Evolutionary conservation across 2,888 invertebrate genomes (phyloP), one percentile per base, ranked within the genome.

Genomic region (Agrochola circellaris): DNA sequence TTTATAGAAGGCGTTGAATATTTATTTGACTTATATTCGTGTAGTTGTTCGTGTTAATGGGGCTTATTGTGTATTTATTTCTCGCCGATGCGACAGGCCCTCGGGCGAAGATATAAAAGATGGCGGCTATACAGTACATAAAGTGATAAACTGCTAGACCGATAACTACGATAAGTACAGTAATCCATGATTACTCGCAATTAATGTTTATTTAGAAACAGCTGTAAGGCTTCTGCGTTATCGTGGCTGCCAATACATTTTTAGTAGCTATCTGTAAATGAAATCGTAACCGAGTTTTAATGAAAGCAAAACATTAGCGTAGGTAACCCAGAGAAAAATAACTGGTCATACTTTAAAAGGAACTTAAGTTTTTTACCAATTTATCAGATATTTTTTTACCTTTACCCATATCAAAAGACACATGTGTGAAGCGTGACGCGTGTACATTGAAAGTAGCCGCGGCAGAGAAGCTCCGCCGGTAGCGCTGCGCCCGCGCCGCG

Each of bases 401-500:
- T 74, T 48, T 26, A 20, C 3, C 8, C 11, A 58, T 42, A 26
- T 60, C 13, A 78, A 86, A 87, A 60, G 70, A n/a, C 38, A 69
- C 87, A 38, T 73, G 38, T 65, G 64, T 82, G 20, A 11, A 65
- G 69, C 74, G 83, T 73, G 30, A 72, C n/a, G 62, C 11, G 58
- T 81, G 71, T 87, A 84, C 60, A 81, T 79, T 70, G 72, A 82
- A 88, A 79, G 83, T 66, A 81, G 76, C 75, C 62, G 72, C 76
- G 72, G 73, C 70, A 81, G 79, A 83, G 81, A 75, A 88, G 78
- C 84, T 86, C 83, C 77, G 86, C 83, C 87, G 85, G 86, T 87
- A 87, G 89, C 86, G 77, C 84, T 85, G 87, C 82, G 85, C 77
- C 78, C 72, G 60, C 81, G 79, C 82, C 88, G 89, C 86, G 81